Conservation (phyloP, 1,140 invertebrate species). For the Dermatophagoides farinae region DNA sequence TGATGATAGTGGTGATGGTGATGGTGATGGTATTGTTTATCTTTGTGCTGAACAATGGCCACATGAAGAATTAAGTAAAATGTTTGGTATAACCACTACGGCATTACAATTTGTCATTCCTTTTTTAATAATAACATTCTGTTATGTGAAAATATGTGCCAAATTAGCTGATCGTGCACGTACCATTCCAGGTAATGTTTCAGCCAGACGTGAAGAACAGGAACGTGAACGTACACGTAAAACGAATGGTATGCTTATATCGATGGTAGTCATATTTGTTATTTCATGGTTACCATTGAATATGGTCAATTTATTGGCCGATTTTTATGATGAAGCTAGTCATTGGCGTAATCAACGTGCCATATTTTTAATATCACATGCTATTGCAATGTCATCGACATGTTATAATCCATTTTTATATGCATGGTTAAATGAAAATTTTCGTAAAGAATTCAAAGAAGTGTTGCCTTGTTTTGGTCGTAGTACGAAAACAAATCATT, state of each 20-base stretch:
- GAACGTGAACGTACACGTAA: constrained; percentile 55
- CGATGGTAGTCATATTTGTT: constrained; percentile 88
- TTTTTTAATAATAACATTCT: constrained; percentile 69
- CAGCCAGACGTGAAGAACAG: constrained; percentile 32
- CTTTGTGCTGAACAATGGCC: constrained; percentile 80
- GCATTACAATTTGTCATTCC: constrained; percentile 84
- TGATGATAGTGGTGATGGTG: constrained; percentile 14
- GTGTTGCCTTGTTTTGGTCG: constrained; percentile 22
- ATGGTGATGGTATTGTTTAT: constrained; percentile 20
- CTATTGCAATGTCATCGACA: constrained; percentile 40
- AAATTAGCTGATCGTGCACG: constrained; percentile 56
- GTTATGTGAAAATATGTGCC: constrained; percentile 73
- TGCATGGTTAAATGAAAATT: constrained; percentile 41
- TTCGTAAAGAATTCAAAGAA: constrained; percentile 35
- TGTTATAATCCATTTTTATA: constrained; percentile 36
- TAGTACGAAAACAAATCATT: no score
- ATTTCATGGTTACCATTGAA: constrained; percentile 91
- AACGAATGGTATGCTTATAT: constrained; percentile 73
- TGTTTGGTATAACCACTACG: constrained; percentile 66
- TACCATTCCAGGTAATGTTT: constrained; percentile 55
- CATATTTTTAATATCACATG: constrained; percentile 30
- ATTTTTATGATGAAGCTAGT: constrained; percentile 46
- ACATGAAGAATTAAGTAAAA: constrained; percentile 36
- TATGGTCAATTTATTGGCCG: constrained; percentile 61
- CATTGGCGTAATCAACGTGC: constrained; percentile 20